Evolutionary conservation across 2,113 vertebrate genomes (phyloP), one percentile per base, ranked within the genome.

Genomic region (Abramis brama): DNA sequence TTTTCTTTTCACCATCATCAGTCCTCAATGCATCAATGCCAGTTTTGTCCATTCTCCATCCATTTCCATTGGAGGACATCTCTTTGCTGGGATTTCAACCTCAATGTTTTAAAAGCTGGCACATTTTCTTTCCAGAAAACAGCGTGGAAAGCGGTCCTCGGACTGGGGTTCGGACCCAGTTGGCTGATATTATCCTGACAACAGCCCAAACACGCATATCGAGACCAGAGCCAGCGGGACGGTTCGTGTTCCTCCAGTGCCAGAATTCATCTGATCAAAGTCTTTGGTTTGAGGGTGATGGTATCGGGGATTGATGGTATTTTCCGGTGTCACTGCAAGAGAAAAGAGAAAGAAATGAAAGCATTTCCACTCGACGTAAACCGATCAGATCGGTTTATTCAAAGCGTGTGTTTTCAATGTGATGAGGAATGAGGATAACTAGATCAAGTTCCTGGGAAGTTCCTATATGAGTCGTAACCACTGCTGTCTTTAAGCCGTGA

Each of bases 241-340:
- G 88, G 88, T 70, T 80, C 60, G 86, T 3, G 88, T 88, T 73
- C 87, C 83, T 87, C 45, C 64, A 5, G 90, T 82, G 78, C 80
- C 92, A 92, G 86, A 77, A 87, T 83, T 87, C 84, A 39, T 80
- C 77, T 39, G 30, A 79, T 76, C 87, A 36, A 86, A 82, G 55
- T 89, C 91, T 83, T 91, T 77, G 9, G 86, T 92, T 85, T 91
- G 89, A 89, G 91, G 90, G 86, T 89, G 90, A 86, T 92, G 92
- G 85, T 91, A 89, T 84, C 91, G 90, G 84, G 91, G 90, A 90
- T 92, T 91, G 78, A 87, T 45, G 74, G 87, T 84, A 86, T 88
- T 92, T 91, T 93, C 92, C 87, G 92, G 93, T 74, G 86, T 91
- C 89, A 90, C 93, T 94, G 91, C 33, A 75, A 83, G 91, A 90